phyloP scores from a whole-genome alignment of 2,113 vertebrate genomes.

The Boulengeromyrus knoepffleri region DNA sequence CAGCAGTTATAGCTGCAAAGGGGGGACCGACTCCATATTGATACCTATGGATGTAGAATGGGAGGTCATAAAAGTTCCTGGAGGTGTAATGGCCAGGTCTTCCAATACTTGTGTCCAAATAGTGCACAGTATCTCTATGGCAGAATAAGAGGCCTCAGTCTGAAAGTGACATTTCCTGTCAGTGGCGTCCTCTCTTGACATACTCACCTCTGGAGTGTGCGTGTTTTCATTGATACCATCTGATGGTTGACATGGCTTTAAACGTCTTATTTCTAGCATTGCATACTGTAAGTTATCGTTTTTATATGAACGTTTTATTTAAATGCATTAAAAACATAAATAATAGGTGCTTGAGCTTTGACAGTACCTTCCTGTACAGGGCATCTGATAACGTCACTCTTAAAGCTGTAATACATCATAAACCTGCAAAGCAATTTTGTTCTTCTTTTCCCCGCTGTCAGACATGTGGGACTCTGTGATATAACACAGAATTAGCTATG shows the following conservation, averaged over 20 bases:
- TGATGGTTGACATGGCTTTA: neutral
- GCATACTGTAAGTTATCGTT: neutral
- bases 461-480: neutral
- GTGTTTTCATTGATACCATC: neutral
- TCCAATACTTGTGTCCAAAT: neutral
- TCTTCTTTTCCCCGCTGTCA: neutral
- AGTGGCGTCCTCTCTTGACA: neutral
- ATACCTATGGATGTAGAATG: neutral
- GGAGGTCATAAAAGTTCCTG: neutral
- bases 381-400: neutral
- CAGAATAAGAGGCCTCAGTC: neutral
- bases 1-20: neutral
- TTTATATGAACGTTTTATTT: neutral
- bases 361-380: neutral
- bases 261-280: neutral
- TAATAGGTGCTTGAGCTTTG: neutral
- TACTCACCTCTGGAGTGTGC: neutral
- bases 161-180: neutral
- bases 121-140: neutral
- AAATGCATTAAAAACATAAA: neutral
- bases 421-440: neutral
- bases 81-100: neutral
- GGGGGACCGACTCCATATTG: neutral
- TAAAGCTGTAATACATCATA: neutral
- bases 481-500: neutral